These are phyloP conservation scores for Hyperoplus lanceolatus DNA, from an alignment of 2,797 vertebrate species.

Conservation along the genomic window DNA sequence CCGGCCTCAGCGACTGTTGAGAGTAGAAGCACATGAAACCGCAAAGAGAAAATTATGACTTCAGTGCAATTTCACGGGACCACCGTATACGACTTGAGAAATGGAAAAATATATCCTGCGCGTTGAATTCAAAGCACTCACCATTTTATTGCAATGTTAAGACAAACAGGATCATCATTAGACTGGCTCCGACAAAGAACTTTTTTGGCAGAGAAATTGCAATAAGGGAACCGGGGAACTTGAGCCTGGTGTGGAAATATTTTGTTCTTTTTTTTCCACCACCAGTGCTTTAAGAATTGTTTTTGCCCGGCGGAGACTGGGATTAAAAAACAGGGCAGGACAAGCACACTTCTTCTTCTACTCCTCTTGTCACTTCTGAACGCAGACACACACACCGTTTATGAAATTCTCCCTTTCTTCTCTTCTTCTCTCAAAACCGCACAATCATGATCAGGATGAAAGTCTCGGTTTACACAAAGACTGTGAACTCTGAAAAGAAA, in stretches of 20 bases:
- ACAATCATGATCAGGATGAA: conserved; percentile 29
- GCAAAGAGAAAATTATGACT: conserved; percentile 14
- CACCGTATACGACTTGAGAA: conserved; percentile 67
- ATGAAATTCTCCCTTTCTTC: conserved; percentile 35
- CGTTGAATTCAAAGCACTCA: conserved; percentile 9
- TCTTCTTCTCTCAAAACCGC: neutral
- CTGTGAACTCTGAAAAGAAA: conserved; percentile 9
- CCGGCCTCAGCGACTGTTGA: conserved; percentile 18
- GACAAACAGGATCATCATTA: conserved; percentile 59
- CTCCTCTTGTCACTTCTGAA: conserved; percentile 36
- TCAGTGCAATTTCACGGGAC: conserved; percentile 8
- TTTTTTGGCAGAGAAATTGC: conserved; percentile 34
- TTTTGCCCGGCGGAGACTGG: conserved; percentile 24
- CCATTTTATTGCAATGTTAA: conserved; percentile 39
- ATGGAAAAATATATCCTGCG: conserved; percentile 58
- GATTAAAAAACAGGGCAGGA: conserved; percentile 13
- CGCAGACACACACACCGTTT: conserved; percentile 54
- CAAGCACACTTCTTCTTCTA: conserved; percentile 12
- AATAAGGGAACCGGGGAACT: conserved; percentile 23
- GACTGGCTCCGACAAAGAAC: conserved; percentile 31
- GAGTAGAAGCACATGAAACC: conserved; percentile 34
- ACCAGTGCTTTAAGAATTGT: conserved; percentile 6
- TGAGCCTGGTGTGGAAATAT: conserved; percentile 47
- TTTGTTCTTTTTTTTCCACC: conserved; percentile 23
- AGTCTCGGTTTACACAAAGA: conserved; percentile 11